Base-by-base conservation (phyloP, 2,113 vertebrate genomes). In the Eurypyga helias region DNA sequence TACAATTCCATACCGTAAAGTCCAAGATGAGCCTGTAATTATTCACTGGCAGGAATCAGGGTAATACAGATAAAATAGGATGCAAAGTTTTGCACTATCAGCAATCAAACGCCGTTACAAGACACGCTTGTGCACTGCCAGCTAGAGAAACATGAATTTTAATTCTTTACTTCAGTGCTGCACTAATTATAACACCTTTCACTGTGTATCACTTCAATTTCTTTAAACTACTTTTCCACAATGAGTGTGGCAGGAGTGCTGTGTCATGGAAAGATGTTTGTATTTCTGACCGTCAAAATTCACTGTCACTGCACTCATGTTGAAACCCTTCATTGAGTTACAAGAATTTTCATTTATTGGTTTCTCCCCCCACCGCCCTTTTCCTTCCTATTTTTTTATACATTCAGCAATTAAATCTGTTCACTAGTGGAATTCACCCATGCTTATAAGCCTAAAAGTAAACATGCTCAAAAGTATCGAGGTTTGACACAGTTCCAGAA, bases 401-500 rank as follows among this genome's bases (percentile, higher is more conserved):
- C 17, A 76, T 79, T 78, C 31, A 80, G 73, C 82, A 88, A 76
- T 65, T 21, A 83, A 36, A 21, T 86, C 83, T 89, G 45, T 60
- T 91, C 81, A 89, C 52, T 70, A 80, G 41, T 13, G 17, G 66
- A 91, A 96, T 79, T 94, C 83, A 91, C 36, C 62, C 81, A 87
- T 62, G 70, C 83, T 87, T 82, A 26, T 33, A 95, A 96, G 61
- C 49, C 73, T 90, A 69, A 83, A 81, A 96, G 86, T 51, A 93
- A 95, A 96, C 84, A 72, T 1, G n/a, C 54, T 91, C 19, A 76
- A 92, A 90, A 95, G 95, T 79, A 91, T 33, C 0, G 1, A 92
- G 61, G 83, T 96, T 92, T 96, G 95, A 95, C 91, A 91, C 28
- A 49, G 77, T 49, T 97, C 78, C 93, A 97, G 91, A 83, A 93